phyloP scores from a whole-genome alignment of 2,888 invertebrate species.

The Philhelius pedissequus region DNA sequence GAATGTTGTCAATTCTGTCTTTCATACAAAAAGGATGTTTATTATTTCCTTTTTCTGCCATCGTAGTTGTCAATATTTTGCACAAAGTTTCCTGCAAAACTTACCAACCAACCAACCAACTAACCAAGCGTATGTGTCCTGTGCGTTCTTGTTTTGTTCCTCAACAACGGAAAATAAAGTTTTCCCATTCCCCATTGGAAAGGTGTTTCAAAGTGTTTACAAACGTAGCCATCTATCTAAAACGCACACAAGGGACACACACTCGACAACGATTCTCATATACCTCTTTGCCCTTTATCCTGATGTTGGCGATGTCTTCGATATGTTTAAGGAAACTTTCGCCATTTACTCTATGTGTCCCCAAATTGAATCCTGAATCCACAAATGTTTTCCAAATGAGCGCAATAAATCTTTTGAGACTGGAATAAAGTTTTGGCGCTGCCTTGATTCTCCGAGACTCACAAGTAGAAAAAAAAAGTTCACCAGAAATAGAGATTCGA shows the following conservation, averaged over 20 bases:
- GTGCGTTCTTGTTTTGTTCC: constrained; percentile 13
- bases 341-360: constrained; percentile 55
- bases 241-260: neutral
- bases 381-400: constrained; percentile 65
- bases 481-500: constrained; percentile 53
- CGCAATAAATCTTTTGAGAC: constrained; percentile 58
- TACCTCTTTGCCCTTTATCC: neutral
- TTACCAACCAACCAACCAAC: neutral
- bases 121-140: neutral
- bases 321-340: constrained; percentile 63
- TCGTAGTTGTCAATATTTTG: constrained; percentile 67
- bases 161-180: constrained; percentile 25
- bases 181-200: constrained; percentile 51
- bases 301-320: constrained; percentile 19
- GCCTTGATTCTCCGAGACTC: neutral
- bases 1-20: constrained; percentile 9
- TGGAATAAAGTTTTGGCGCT: neutral
- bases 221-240: constrained; percentile 45
- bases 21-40: constrained; percentile 22
- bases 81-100: constrained; percentile 36
- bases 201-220: constrained; percentile 66
- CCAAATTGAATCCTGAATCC: constrained; percentile 65
- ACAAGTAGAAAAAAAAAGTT: neutral
- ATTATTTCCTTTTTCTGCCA: constrained; percentile 57
- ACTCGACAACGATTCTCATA: neutral